Conservation (phyloP, 1,140 invertebrate genomes). For the Saxidomus purpurata region DNA sequence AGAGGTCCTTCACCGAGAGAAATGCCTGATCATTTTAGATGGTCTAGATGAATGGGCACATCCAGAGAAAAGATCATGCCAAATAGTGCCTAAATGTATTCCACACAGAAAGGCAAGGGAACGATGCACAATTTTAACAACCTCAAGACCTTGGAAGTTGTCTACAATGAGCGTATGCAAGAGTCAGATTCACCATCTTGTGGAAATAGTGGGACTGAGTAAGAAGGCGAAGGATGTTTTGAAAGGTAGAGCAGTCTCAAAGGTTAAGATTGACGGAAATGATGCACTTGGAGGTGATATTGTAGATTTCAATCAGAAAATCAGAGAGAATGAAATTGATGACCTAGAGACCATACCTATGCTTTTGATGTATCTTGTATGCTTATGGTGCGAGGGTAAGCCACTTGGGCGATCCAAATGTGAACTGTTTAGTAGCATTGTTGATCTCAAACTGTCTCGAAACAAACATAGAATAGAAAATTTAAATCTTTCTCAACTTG, state of each 20-base stretch:
- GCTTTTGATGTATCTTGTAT: conserved; percentile 29
- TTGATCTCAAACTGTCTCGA: neutral
- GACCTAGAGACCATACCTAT: neutral
- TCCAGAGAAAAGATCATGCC: neutral
- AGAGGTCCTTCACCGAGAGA: neutral
- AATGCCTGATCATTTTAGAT: neutral
- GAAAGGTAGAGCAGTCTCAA: neutral
- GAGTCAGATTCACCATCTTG: conserved; percentile 9
- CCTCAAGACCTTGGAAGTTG: neutral
- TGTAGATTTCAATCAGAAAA: neutral
- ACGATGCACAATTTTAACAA: neutral
- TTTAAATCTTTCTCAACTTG: neutral
- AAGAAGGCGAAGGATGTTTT: neutral
- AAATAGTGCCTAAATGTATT: neutral
- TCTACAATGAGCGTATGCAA: neutral
- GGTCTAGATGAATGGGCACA: conserved; percentile 29
- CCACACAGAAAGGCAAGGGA: neutral
- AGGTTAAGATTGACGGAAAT: neutral
- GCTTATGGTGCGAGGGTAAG: neutral
- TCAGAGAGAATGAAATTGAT: neutral
- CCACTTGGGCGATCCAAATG: neutral
- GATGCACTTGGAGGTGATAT: too few species aligned
- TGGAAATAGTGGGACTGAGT: neutral
- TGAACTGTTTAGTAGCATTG: neutral
- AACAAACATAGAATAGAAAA: neutral